A percentile compares a stretch with the other conserved stretches of the same genome.
Evolutionary conservation across 2,113 vertebrate genomes (phyloP).

Genomic region (Pteronura brasiliensis): DNA sequence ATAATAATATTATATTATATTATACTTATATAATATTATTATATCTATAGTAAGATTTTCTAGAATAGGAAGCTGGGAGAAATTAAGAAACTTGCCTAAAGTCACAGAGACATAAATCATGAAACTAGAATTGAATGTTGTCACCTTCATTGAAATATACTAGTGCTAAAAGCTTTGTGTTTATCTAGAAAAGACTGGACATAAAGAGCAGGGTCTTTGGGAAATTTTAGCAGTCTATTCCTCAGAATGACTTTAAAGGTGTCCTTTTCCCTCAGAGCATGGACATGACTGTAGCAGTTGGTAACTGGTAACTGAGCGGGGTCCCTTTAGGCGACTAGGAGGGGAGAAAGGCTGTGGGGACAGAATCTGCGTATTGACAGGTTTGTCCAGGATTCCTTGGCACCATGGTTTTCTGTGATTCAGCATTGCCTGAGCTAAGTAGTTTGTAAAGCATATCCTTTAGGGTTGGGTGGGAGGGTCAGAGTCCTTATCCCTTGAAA

Average conservation of each 20-base stretch:
- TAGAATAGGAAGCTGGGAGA: too few species aligned
- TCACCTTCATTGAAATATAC: background rate
- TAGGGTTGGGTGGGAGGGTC: background rate
- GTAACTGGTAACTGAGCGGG: too few species aligned
- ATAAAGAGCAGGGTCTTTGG: background rate
- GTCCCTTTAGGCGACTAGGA: too few species aligned
- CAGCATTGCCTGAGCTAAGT: background rate
- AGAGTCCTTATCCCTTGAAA: fast-evolving
- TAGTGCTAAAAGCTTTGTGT: background rate
- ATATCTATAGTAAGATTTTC: too few species aligned
- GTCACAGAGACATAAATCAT: too few species aligned
- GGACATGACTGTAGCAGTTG: too few species aligned
- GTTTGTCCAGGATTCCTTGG: background rate
- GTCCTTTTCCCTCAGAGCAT: background rate
- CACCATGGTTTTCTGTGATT: background rate
- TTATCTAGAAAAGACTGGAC: background rate
- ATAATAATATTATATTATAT: too few species aligned
- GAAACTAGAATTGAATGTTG: too few species aligned
- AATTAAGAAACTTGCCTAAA: too few species aligned
- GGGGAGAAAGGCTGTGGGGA: too few species aligned
- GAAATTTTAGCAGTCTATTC: background rate
- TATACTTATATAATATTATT: too few species aligned
- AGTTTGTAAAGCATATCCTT: background rate
- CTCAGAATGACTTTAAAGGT: background rate
- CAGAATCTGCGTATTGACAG: too few species aligned